Evolutionary conservation across 92 coral and sea anemone species (phyloP), one percentile per base, ranked within the genome.

Genomic region (Hydrozoanthus gracilis): DNA sequence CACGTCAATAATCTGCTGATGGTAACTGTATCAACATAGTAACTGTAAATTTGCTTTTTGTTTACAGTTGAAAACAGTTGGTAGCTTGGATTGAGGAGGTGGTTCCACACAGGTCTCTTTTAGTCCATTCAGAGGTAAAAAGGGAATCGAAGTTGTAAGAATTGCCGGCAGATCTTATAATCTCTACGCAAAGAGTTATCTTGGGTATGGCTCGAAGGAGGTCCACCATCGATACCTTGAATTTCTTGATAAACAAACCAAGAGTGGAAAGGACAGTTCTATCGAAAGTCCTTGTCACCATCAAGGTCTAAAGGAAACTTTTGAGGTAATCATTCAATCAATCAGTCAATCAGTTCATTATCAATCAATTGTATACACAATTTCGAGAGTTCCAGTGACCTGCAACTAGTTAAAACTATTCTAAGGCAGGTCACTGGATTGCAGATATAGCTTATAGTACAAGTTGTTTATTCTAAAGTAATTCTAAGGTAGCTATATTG

Each of bases 61-160:
- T 5, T 74, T 76, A 9, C 44, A 67, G 4, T 15, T 54, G 9
- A 45, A 7, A 47, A 75, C 85, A 8, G 83, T 65, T 51, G 91
- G 91, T 4, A 83, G 84, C 51, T 58, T 88, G 45, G 91, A 88
- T 20, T 16, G 73, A 47, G 91, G 91, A 65, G 91, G 88, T 54
- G 77, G 78, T 44, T 83, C 91, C 39, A 73, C 44, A 39, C 79
- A 88, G 84, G 84, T 82, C 44, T 17, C 88, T 0, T 65, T 88
- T 17, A 80, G 84, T 14, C 72, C 72, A 67, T 67, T 20, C 18
- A 16, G 9, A 12, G 20, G 27, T 15, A 64, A 13, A n/a, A 8
- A n/a, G 5, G 18, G 18, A 17, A 64, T 17, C n/a, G 69, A 64
- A 64, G 2, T 0, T 2, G 46, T 67, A 20, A 3, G 35, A 14